Evolutionary conservation across 2,888 invertebrate genomes (phyloP).

Genomic region (Hirtodrosophila duncani): DNA sequence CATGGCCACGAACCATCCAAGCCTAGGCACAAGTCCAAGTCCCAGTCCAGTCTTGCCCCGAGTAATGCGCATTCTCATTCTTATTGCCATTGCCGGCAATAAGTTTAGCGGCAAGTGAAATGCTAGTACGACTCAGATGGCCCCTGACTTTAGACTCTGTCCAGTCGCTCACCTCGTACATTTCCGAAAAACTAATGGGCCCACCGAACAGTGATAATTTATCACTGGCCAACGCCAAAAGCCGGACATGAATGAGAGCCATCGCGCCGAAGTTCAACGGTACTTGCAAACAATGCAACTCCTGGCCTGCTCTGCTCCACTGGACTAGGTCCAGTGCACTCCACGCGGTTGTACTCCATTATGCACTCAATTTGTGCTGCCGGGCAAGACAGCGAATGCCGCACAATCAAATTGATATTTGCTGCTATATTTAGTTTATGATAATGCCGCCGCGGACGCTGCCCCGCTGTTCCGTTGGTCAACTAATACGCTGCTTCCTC

Average conservation of each 20-base stretch:
- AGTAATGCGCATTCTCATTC: conserved; percentile 58
- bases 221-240: conserved; percentile 65
- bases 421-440: conserved; percentile 73
- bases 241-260: conserved; percentile 55
- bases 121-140: conserved; percentile 43
- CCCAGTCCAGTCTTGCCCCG: conserved; percentile 23
- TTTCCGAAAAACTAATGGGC: conserved; percentile 69
- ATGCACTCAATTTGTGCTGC: conserved; percentile 51
- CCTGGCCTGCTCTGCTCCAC: conserved; percentile 2
- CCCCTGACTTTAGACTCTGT: conserved; percentile 18
- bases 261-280: conserved; percentile 39
- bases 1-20: conserved; percentile 29
- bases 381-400: conserved; percentile 24
- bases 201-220: conserved; percentile 70
- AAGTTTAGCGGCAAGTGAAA: conserved; percentile 64
- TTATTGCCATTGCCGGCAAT: conserved; percentile 49
- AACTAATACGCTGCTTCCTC: conserved; percentile 59
- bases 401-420: conserved; percentile 71
- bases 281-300: conserved; percentile 56
- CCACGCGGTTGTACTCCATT: conserved; percentile 4
- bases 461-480: conserved; percentile 17
- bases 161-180: conserved; percentile 60
- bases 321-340: no score
- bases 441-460: conserved; percentile 57
- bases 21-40: conserved; percentile 19